Evolutionary conservation across 2,113 vertebrate species (phyloP).

Genomic region (Marmota monax): DNA sequence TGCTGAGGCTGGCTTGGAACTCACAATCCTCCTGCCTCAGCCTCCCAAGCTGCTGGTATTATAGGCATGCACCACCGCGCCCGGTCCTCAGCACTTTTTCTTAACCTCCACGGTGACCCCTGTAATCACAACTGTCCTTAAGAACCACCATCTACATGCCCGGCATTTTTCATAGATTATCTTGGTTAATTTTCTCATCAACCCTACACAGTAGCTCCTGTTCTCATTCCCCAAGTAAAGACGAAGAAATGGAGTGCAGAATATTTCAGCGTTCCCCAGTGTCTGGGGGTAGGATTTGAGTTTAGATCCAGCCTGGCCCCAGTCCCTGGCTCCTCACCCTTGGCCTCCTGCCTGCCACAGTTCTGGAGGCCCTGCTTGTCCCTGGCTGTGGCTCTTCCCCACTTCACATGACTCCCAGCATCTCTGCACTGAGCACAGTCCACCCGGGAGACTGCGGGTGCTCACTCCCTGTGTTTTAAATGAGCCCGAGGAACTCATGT

Average conservation of each 20-base stretch:
- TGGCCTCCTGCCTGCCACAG: not conserved
- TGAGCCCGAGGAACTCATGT: not conserved
- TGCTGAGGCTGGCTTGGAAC: too few species aligned
- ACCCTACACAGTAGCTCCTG: not conserved
- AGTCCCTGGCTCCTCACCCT: fast-evolving
- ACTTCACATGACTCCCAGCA: not conserved
- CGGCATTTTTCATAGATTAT: not conserved
- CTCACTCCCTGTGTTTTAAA: not conserved
- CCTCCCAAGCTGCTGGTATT: too few species aligned
- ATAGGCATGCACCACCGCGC: too few species aligned
- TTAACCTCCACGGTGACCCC: not conserved
- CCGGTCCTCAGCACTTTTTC: not conserved
- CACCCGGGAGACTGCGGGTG: not conserved
- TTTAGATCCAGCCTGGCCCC: not conserved
- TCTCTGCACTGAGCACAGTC: not conserved
- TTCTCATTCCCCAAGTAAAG: not conserved
- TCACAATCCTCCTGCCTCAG: too few species aligned
- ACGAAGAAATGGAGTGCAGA: not conserved
- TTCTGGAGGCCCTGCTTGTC: not conserved
- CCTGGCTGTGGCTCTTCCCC: fast-evolving
- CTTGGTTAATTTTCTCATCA: not conserved
- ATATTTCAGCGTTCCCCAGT: not conserved
- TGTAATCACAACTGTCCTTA: not conserved
- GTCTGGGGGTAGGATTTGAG: not conserved
- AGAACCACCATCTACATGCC: not conserved